A percentile compares a stretch with the other conserved stretches of the same genome.
Conservation (phyloP, 2,888 invertebrate species). For the Lasioglossum vierecki region DNA sequence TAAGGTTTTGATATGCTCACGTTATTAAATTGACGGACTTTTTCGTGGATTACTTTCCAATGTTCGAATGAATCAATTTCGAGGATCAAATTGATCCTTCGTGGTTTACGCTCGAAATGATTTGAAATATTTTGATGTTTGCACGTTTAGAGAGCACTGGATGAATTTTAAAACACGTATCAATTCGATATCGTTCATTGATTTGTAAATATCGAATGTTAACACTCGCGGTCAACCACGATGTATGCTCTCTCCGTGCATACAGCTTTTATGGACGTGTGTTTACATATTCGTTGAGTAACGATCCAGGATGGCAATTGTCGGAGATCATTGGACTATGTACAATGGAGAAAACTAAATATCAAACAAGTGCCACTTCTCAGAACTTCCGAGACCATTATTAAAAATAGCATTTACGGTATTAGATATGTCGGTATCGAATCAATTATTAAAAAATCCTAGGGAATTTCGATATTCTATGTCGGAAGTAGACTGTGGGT, state of each 20-base stretch:
- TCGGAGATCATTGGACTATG: background rate
- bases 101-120: background rate
- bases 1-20: background rate
- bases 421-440: too few species aligned
- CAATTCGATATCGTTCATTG: background rate
- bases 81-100: too few species aligned
- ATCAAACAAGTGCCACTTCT: background rate
- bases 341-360: background rate
- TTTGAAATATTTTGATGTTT: background rate
- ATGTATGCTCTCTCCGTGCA: background rate
- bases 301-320: background rate
- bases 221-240: background rate
- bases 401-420: too few species aligned
- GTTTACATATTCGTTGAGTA: background rate
- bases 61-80: background rate
- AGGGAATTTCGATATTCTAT: too few species aligned
- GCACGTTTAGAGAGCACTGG: too few species aligned
- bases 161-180: background rate
- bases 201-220: background rate
- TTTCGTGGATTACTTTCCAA: background rate
- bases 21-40: background rate
- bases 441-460: too few species aligned
- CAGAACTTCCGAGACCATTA: too few species aligned
- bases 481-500: too few species aligned
- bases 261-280: background rate